These are phyloP conservation scores for Cebidichthys violaceus DNA, from an alignment of 2,113 vertebrate genomes.

Conservation along the genomic window DNA sequence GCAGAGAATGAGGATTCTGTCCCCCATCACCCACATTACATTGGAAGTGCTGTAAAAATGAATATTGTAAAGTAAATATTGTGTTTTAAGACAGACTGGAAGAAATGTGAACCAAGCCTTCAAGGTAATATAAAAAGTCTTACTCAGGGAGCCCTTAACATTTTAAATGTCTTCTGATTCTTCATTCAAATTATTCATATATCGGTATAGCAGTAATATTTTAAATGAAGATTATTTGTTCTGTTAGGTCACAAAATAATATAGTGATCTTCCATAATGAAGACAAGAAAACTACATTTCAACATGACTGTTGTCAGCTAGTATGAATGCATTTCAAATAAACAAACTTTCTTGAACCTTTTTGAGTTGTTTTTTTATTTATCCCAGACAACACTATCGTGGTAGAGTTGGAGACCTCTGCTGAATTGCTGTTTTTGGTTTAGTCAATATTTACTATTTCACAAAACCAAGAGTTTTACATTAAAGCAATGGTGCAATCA, in stretches of 20 bases:
- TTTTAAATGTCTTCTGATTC: neutral
- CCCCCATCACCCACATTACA: too few relatives aligned
- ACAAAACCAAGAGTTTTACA: neutral
- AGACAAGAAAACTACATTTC: neutral
- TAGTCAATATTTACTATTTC: neutral
- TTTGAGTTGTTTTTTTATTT: neutral
- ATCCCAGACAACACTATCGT: neutral
- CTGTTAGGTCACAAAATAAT: neutral
- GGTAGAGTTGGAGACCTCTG: neutral
- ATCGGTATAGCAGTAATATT: neutral
- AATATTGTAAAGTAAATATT: neutral
- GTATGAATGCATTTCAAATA: constrained; percentile 12
- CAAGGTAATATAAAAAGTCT: neutral
- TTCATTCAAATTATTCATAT: neutral
- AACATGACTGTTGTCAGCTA: neutral
- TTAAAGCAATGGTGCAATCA: neutral
- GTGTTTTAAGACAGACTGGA: neutral
- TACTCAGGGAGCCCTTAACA: neutral
- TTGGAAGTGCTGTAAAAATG: neutral
- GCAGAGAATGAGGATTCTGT: neutral
- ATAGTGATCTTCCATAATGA: neutral
- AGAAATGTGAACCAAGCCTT: neutral
- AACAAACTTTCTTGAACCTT: neutral
- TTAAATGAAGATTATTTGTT: neutral
- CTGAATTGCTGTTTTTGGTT: neutral